phyloP scores from a whole-genome alignment of 2,113 vertebrate genomes.

The Pterocles gutturalis region DNA sequence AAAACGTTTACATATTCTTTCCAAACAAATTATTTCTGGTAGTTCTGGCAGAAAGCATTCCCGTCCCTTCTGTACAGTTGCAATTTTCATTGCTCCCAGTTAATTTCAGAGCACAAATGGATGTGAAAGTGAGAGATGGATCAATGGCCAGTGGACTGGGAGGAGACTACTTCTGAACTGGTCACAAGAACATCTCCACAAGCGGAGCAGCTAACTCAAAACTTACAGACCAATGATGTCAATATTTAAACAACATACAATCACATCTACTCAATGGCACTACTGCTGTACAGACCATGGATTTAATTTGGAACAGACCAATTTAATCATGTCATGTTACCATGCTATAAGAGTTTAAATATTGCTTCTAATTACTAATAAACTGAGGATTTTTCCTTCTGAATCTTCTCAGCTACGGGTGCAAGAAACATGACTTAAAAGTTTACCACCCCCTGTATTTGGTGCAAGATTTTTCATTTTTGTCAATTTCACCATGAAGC shows the following conservation, averaged over 20 bases:
- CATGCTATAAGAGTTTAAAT: background rate
- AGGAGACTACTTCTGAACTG: background rate
- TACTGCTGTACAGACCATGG: background rate
- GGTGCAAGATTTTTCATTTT: background rate
- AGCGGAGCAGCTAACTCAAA: background rate
- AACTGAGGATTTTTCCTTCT: background rate
- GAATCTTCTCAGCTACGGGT: background rate
- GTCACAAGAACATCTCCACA: background rate
- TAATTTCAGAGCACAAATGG: background rate
- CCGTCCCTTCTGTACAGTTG: fast-evolving
- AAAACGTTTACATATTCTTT: background rate
- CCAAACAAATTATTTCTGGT: background rate
- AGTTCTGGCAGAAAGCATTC: background rate
- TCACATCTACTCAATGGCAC: background rate
- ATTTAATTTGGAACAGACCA: background rate
- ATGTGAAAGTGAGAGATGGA: background rate
- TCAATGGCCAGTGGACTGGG: background rate
- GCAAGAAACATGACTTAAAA: background rate
- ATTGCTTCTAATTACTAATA: background rate
- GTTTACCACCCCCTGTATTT: background rate
- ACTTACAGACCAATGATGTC: background rate
- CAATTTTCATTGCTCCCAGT: background rate
- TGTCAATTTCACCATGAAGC: constrained; percentile 11
- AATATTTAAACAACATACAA: background rate
- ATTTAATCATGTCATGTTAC: background rate